Evolutionary conservation across 2,888 invertebrate species (phyloP), one percentile per base, ranked within the genome.

Genomic region (Lochmaea capreae): DNA sequence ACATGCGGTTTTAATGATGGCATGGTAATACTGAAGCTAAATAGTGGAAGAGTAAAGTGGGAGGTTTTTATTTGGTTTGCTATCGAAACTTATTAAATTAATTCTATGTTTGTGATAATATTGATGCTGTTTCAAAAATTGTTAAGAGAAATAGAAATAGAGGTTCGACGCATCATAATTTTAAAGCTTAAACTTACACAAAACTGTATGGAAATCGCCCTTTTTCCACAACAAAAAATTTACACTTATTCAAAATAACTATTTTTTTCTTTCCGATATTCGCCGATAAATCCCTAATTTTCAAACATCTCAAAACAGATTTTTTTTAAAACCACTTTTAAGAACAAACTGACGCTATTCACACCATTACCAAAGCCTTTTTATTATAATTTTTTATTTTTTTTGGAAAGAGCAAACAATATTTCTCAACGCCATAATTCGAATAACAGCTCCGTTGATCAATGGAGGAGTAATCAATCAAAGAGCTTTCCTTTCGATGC

Each of bases 371-470:
- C 62, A 54, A 12, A 39, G 10, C 63, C 52, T 63, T 63, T 62
- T 63, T 43, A 43, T 43, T 11, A 49, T 5, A 16, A 18, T 18
- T 54, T 42, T 63, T n/a, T n/a, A n/a, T n/a, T n/a, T 16, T 43
- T 63, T 43, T 63, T 70, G 10, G 54, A 22, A 33, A 42, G 42
- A 63, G 74, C 74, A 78, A 78, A 75, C 74, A 77, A 74, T 73
- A 77, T 78, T 72, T 68, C 71, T 79, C 77, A 77, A 73, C 76
- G 76, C 76, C 72, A 77, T 74, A 49, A 71, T 69, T 68, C 73
- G 69, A 77, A 77, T 75, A 57, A 71, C 73, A 71, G n/a, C n/a
- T 66, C 68, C 74, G 75, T 77, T 77, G 77, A 77, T 77, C 77
- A 75, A 73, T 72, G 67, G 70, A 75, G 70, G 16, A 58, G 75